phyloP scores from a whole-genome alignment of 53 echinoderm and acorn worm species.

The Echinarachnius parma region DNA sequence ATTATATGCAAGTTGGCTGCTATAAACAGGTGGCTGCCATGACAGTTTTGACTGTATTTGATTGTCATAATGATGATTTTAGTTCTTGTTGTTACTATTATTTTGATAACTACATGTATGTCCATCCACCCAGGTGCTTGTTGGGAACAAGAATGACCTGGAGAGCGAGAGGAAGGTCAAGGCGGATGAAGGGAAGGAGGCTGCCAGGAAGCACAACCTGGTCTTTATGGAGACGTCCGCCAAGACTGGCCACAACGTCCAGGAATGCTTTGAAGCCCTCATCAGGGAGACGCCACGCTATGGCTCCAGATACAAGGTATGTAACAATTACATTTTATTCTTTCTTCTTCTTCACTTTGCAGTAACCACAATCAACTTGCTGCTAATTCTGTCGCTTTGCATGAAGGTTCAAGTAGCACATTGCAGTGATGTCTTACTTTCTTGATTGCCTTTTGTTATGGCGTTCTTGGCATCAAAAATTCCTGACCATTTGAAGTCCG shows the following conservation, averaged over 20 bases:
- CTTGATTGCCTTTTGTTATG: no score
- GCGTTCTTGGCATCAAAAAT: no score
- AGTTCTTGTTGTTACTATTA: not conserved
- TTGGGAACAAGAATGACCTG: conserved; percentile 90
- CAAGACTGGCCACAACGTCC: conserved; percentile 79
- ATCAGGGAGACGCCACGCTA: conserved; percentile 68
- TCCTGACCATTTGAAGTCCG: no score
- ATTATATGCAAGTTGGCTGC: no score
- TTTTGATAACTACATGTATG: not conserved
- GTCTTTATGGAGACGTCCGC: conserved; percentile 86
- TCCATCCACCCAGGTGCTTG: conserved; percentile 53
- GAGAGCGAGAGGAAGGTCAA: conserved; percentile 64
- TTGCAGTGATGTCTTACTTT: no score
- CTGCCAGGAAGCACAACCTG: conserved; percentile 59
- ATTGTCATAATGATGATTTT: not conserved
- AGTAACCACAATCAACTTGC: no score
- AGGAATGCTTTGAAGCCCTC: conserved; percentile 66
- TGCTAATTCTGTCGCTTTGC: no score
- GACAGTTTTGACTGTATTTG: no score
- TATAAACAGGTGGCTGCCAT: no score
- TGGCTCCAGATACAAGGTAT: conserved; percentile 75
- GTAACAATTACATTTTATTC: no score
- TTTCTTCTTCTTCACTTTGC: no score
- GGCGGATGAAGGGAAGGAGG: conserved; percentile 56
- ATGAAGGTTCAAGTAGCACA: no score